Percentiles rank a stretch among this genome's conserved stretches.
Evolutionary conservation across 2,113 vertebrate species (phyloP).

Genomic region (Motacilla alba): DNA sequence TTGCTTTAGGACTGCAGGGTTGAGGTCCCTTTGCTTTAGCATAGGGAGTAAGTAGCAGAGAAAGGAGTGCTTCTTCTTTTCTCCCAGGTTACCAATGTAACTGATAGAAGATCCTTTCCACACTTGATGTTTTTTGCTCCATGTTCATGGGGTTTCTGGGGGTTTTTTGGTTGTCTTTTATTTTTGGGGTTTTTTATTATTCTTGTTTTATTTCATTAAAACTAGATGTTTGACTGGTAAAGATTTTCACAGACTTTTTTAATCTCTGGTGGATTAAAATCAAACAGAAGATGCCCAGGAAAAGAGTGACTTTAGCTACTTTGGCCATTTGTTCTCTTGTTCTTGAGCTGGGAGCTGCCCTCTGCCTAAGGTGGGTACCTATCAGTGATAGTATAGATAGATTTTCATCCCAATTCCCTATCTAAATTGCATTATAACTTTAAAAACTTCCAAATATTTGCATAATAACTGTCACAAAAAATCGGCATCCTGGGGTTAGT

Average conservation of each 20-base stretch:
- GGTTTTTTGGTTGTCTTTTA: not conserved
- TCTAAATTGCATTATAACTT: not conserved
- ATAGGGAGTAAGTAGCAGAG: not conserved
- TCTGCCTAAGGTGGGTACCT: not conserved
- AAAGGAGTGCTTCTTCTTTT: not conserved
- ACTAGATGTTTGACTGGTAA: not conserved
- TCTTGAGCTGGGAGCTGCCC: not conserved
- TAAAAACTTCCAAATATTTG: not conserved
- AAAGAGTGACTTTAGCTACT: not conserved
- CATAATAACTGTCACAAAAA: not conserved
- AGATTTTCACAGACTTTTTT: not conserved
- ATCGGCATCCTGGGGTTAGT: not conserved
- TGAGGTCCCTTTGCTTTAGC: not conserved
- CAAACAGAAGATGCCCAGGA: not conserved
- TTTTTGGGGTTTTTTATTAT: no score
- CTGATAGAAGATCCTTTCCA: not conserved
- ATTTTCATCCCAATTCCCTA: not conserved
- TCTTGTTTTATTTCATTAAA: not conserved
- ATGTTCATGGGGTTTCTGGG: not conserved
- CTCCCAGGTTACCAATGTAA: not conserved
- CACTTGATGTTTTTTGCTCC: not conserved
- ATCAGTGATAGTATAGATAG: not conserved
- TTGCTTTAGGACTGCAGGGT: not conserved
- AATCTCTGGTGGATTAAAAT: not conserved
- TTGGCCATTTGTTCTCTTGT: not conserved